A percentile compares a stretch with the other conserved stretches of the same genome.
These are phyloP conservation scores for Sebastes fasciatus DNA, from an alignment of 2,113 vertebrate species.

Conservation along the genomic window DNA sequence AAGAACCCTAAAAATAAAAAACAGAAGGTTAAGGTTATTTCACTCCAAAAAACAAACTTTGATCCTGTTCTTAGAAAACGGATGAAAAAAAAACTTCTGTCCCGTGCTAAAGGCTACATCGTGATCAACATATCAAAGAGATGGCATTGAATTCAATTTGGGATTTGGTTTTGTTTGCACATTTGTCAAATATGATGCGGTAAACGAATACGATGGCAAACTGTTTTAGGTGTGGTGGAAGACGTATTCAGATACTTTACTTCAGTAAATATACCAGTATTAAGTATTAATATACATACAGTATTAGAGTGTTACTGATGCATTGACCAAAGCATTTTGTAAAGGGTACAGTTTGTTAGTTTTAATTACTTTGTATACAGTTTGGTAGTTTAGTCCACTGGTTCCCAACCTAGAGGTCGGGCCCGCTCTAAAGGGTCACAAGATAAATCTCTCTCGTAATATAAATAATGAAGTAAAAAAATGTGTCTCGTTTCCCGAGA, in stretches of 20 bases:
- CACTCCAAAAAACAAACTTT: slow-evolving; percentile 6
- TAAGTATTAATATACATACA: background rate
- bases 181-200: background rate
- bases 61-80: slow-evolving; percentile 24
- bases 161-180: background rate
- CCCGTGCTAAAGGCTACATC: background rate
- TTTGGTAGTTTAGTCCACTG: background rate
- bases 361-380: background rate
- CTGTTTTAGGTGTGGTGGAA: background rate
- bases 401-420: background rate
- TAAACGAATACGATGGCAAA: background rate
- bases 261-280: background rate
- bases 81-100: background rate
- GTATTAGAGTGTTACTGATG: background rate
- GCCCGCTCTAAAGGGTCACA: background rate
- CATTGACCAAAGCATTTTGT: background rate
- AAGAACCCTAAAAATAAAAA: slow-evolving; percentile 41
- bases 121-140: slow-evolving; percentile 5
- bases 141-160: background rate
- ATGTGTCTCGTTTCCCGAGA: too few relatives aligned
- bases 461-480: background rate
- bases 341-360: background rate
- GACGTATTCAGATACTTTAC: background rate
- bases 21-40: background rate
- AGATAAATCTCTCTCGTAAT: background rate